These are phyloP conservation scores for Pterocles gutturalis DNA, from an alignment of 2,113 vertebrate genomes.

Conservation along the genomic window DNA sequence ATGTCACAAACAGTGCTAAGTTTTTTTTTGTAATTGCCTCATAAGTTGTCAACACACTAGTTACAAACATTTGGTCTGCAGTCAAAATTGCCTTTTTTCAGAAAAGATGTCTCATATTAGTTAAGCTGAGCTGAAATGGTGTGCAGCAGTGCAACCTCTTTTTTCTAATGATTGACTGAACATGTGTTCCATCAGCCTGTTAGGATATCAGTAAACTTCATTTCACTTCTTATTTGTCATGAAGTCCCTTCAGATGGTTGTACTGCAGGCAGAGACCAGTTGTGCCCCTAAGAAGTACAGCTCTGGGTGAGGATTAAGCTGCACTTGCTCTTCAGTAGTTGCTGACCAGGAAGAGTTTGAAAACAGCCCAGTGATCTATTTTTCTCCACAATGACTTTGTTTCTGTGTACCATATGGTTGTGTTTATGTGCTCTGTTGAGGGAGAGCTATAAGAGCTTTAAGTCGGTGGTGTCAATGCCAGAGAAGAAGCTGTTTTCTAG, in stretches of 20 bases:
- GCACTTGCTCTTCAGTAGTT: background rate
- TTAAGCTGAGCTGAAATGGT: background rate
- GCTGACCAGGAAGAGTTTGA: background rate
- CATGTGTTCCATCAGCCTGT: background rate
- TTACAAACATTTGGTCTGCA: background rate
- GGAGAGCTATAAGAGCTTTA: conserved; percentile 5
- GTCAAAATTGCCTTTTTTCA: background rate
- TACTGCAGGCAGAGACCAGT: background rate
- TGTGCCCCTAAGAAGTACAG: background rate
- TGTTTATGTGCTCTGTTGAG: background rate
- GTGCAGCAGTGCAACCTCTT: background rate
- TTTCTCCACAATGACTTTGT: background rate
- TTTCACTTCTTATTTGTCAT: background rate
- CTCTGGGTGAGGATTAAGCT: background rate
- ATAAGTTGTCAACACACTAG: background rate
- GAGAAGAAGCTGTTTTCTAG: background rate
- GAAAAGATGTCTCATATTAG: background rate
- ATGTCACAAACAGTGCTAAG: background rate
- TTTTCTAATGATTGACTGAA: background rate
- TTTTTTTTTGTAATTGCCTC: background rate
- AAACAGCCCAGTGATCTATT: background rate
- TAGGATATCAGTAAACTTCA: background rate
- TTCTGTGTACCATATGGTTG: background rate
- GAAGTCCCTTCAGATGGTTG: background rate
- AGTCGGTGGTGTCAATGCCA: background rate